Evolutionary conservation across 1,140 invertebrate genomes (phyloP).

Genomic region (Diploscapter pachys): DNA sequence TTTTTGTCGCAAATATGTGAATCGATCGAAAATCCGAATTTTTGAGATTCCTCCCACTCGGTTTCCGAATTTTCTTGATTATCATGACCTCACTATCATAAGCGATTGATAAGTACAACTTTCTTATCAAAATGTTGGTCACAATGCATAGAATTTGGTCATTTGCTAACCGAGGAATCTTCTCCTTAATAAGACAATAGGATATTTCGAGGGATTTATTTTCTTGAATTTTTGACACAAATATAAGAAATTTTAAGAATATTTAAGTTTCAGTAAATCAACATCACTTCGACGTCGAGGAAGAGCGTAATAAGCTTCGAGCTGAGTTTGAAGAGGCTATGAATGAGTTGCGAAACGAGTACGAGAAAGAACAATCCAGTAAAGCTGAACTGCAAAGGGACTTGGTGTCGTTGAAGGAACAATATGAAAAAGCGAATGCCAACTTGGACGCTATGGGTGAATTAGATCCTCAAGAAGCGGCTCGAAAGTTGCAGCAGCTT

Average conservation of each 20-base stretch:
- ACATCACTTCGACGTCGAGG: constrained; percentile 56
- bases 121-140: too few relatives aligned
- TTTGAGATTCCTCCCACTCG: too few relatives aligned
- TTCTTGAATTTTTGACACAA: constrained; percentile 1
- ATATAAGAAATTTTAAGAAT: constrained; percentile 14
- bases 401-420: constrained; percentile 64
- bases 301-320: constrained; percentile 61
- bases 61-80: too few relatives aligned
- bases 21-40: too few relatives aligned
- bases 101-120: too few relatives aligned
- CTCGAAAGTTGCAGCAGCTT: constrained; percentile 66
- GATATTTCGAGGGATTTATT: too few relatives aligned
- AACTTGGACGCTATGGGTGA: constrained; percentile 31
- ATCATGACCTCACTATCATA: too few relatives aligned
- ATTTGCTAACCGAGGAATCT: too few relatives aligned
- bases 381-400: constrained; percentile 67
- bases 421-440: constrained; percentile 63
- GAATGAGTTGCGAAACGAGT: constrained; percentile 63
- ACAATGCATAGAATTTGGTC: too few relatives aligned
- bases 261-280: neutral
- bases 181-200: too few relatives aligned
- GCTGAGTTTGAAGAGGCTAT: constrained; percentile 64
- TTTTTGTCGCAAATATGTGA: too few relatives aligned
- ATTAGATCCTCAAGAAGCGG: constrained; percentile 47
- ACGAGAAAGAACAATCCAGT: constrained; percentile 66